phyloP scores from a whole-genome alignment of 2,797 vertebrate species.

The Danionella dracula region DNA sequence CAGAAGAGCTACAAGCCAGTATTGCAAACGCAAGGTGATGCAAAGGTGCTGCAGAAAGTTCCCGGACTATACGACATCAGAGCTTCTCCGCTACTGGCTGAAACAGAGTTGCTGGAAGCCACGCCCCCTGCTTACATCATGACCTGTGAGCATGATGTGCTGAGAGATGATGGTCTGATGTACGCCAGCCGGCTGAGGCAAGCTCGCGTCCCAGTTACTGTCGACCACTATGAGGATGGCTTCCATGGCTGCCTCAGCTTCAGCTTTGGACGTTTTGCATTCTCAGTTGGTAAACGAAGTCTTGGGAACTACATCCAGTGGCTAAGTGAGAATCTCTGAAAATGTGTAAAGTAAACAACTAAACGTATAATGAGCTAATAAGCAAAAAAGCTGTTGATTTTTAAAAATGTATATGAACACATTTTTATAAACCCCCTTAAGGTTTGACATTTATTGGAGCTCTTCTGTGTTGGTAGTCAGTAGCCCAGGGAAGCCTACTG shows the following conservation, averaged over 20 bases:
- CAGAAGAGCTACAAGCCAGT: slow-evolving; percentile 77
- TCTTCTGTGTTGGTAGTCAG: too few species aligned
- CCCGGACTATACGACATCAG: slow-evolving; percentile 78
- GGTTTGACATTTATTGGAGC: too few species aligned
- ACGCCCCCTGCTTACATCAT: slow-evolving; percentile 86
- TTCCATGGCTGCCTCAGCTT: slow-evolving; percentile 94
- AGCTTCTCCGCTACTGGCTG: slow-evolving; percentile 81
- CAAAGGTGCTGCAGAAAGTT: slow-evolving; percentile 62
- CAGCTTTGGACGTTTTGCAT: slow-evolving; percentile 76
- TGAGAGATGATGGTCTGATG: slow-evolving; percentile 91
- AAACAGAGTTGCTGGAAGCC: slow-evolving; percentile 62
- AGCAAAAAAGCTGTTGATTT: too few species aligned
- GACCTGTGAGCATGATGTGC: slow-evolving; percentile 90
- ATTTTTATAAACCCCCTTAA: too few species aligned
- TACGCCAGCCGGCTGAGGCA: slow-evolving; percentile 79
- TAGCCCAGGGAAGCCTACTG: too few species aligned
- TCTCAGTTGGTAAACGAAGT: slow-evolving; percentile 75
- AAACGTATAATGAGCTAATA: too few species aligned
- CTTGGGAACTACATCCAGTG: slow-evolving; percentile 81
- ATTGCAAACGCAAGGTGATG: slow-evolving; percentile 60
- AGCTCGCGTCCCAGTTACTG: slow-evolving; percentile 79
- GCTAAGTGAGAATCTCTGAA: slow-evolving; percentile 84
- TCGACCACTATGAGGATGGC: slow-evolving; percentile 85
- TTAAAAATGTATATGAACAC: too few species aligned
- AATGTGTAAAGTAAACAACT: not conserved